phyloP scores from a whole-genome alignment of 2,888 invertebrate species.

The Cryptocheilus praepositus region DNA sequence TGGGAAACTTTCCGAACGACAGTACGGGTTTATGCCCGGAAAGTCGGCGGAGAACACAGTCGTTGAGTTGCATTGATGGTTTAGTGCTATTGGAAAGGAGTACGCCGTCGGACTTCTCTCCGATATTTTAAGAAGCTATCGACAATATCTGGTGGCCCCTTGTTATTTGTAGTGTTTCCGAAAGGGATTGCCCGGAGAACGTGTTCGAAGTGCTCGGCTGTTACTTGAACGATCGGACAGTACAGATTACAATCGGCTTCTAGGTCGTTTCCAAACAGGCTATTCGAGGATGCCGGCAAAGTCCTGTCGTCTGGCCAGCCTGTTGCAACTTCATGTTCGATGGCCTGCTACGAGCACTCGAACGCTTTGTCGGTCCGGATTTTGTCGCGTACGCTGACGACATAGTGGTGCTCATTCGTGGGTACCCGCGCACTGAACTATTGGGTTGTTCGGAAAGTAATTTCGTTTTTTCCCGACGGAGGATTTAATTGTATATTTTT shows the following conservation, averaged over 20 bases:
- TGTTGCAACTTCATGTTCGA: slow-evolving; percentile 32
- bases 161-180: neutral
- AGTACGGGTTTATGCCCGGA: neutral
- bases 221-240: slow-evolving; percentile 15
- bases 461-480: too few relatives aligned
- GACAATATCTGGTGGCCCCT: slow-evolving; percentile 4
- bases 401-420: slow-evolving; percentile 19
- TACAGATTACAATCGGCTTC: slow-evolving; percentile 10
- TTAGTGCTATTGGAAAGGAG: neutral
- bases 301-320: slow-evolving; percentile 31
- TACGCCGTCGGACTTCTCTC: neutral
- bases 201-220: slow-evolving; percentile 15
- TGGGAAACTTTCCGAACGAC: neutral
- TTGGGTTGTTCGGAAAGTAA: too few relatives aligned
- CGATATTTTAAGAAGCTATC: neutral
- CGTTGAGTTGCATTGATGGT: neutral
- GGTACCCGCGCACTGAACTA: slow-evolving; percentile 16
- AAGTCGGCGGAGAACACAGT: neutral
- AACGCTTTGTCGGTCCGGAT: neutral
- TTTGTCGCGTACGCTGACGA: slow-evolving; percentile 43
- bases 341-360: neutral
- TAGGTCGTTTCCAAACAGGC: slow-evolving; percentile 9
- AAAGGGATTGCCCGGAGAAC: slow-evolving; percentile 20
- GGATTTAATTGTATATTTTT: too few relatives aligned
- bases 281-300: slow-evolving; percentile 37